Evolutionary conservation across 2,797 vertebrate genomes (phyloP).

Genomic region (Cebuella pygmaea): DNA sequence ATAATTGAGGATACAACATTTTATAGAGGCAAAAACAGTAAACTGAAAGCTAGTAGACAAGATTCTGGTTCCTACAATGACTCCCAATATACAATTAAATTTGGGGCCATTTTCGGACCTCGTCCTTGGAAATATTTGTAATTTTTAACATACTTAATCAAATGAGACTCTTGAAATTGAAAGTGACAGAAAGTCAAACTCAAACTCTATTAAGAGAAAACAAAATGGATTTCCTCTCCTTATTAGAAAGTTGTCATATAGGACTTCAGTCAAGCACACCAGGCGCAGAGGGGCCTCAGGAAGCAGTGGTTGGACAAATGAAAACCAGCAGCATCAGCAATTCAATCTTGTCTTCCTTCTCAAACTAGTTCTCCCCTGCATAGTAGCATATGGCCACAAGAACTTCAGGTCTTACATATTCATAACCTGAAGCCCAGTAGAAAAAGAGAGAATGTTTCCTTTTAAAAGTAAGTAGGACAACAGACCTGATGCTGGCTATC

Average conservation of each 20-base stretch:
- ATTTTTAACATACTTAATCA: background rate
- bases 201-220: background rate
- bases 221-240: background rate
- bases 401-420: background rate
- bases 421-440: background rate
- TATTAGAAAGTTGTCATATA: background rate
- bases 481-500: background rate
- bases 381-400: background rate
- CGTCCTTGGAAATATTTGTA: background rate
- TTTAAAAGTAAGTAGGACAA: background rate
- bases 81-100: background rate
- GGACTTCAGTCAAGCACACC: background rate
- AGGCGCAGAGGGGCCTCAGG: fast-evolving
- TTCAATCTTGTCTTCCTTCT: background rate
- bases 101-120: background rate
- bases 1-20: background rate
- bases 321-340: background rate
- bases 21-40: background rate
- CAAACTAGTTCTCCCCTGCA: background rate
- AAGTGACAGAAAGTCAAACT: background rate
- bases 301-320: background rate
- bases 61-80: background rate
- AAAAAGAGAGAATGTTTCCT: background rate
- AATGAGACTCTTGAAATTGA: background rate
- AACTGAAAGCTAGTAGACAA: background rate